These are phyloP conservation scores for Chesias legatella DNA, from an alignment of 2,888 invertebrate species.

Conservation along the genomic window DNA sequence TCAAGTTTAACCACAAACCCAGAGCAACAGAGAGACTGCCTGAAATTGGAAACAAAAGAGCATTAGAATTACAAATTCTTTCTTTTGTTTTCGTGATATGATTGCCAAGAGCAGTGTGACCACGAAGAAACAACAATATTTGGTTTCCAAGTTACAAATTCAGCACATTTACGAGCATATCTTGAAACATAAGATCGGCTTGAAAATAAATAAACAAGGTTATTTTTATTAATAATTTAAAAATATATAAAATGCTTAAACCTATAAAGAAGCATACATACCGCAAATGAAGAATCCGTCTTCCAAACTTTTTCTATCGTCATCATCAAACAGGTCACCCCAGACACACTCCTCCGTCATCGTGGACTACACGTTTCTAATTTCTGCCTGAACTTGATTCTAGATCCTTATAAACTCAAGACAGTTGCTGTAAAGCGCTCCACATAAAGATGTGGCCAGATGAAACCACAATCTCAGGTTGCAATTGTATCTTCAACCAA, in stretches of 20 bases:
- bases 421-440: conserved; percentile 13
- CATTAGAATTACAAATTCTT: too few species aligned
- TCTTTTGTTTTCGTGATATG: too few species aligned
- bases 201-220: too few species aligned
- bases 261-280: conserved; percentile 26
- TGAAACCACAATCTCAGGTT: conserved; percentile 40
- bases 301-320: conserved; percentile 36
- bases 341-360: conserved; percentile 39
- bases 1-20: conserved; percentile 43
- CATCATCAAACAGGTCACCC: conserved; percentile 43
- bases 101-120: too few species aligned
- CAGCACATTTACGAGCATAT: too few species aligned
- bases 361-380: neutral
- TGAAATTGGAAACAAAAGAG: conserved; percentile 35
- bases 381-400: neutral
- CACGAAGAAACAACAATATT: too few species aligned
- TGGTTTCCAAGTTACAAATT: too few species aligned
- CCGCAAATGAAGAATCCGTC: conserved; percentile 44
- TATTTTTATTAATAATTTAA: too few species aligned
- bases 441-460: conserved; percentile 20
- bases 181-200: too few species aligned
- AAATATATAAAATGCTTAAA: conserved; percentile 1
- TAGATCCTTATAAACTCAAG: conserved; percentile 3
- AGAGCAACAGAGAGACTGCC: conserved; percentile 43
- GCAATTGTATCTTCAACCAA: conserved; percentile 32